Base-by-base conservation (phyloP, 35 echinoderm and acorn worm genomes). In the Heliocidaris tuberculata region DNA sequence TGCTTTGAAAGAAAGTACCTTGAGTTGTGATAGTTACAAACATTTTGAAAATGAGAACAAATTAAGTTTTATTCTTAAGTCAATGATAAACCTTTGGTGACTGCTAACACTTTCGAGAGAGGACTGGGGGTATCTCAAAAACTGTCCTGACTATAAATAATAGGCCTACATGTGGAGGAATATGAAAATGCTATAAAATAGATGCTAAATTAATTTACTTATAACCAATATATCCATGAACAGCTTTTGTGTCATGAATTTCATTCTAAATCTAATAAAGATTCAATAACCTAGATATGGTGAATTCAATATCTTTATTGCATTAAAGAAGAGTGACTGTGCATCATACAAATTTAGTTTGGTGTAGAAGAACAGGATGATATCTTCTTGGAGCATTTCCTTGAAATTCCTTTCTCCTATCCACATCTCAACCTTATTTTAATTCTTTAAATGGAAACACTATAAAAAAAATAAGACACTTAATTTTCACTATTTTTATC, bases 251-350 rank as follows among this genome's bases (percentile, higher is more conserved):
- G 65, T 78, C 27, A 78, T 78, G 27, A 78, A 78, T 78, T 78
- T n/a, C 1, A 27, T 78, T 78, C 65, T 19, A 78, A 78, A 78
- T 78, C 65, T 78, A 78, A 78, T 78, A 78, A 78, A 78, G 27
- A n/a, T 78, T 78, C 65, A 21, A 78, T 78, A 78, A 78, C 65
- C 65, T 78, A 78, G 65, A 78, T 78, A 78, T n/a, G 21, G 65
- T 27, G 65, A 24, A 21, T 78, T 78, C 65, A 78, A n/a, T 78
- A 78, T 27, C 65, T n/a, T 27, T 78, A 70, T 78, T 78, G 65
- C 19, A 78, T 78, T 78, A n/a, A n/a, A 78, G 17, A 78, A 78
- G 17, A 78, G 21, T 78, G 65, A 78, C 65, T 78, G 21, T n/a
- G 21, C 27, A 78, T 78, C 65, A 78, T 78, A 7, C 7, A 78